Evolutionary conservation across 2,888 invertebrate species (phyloP).

Genomic region (Sphaerophoria rueppellii): DNA sequence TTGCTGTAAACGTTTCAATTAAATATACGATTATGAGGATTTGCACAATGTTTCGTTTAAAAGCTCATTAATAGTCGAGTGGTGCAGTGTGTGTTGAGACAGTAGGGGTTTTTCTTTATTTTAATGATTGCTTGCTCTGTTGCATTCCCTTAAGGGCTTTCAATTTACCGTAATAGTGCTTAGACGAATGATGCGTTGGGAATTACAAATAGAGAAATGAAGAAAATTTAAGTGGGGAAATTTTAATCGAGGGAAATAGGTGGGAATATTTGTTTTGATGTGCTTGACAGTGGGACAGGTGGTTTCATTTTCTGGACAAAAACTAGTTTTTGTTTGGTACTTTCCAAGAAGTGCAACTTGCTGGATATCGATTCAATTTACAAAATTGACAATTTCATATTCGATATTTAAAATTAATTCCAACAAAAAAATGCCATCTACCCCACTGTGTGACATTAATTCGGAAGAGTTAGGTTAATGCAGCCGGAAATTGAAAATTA

Average conservation of each 20-base stretch:
- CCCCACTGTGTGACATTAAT: neutral
- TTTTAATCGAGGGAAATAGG: conserved; percentile 33
- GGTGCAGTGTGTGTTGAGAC: neutral
- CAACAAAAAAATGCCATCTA: neutral
- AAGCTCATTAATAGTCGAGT: conserved; percentile 66
- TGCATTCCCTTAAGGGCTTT: conserved; percentile 65
- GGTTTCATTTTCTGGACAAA: neutral
- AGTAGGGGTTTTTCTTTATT: conserved; percentile 3
- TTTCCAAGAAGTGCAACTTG: too few relatives aligned
- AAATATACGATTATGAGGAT: neutral
- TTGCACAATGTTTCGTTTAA: conserved; percentile 43
- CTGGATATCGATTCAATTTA: too few relatives aligned
- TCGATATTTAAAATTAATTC: neutral
- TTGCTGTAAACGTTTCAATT: neutral
- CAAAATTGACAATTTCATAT: neutral
- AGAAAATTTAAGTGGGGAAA: conserved; percentile 30
- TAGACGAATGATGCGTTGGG: conserved; percentile 52
- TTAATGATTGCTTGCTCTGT: neutral
- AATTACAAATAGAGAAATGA: conserved; percentile 45
- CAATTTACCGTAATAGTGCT: conserved; percentile 46
- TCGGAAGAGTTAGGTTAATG: conserved; percentile 33
- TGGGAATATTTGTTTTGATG: neutral
- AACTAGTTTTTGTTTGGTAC: neutral
- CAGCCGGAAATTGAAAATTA: conserved; percentile 69
- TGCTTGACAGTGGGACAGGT: conserved; percentile 5